Base-by-base conservation (phyloP, 2,797 vertebrate genomes). In the Cuculus canorus region DNA sequence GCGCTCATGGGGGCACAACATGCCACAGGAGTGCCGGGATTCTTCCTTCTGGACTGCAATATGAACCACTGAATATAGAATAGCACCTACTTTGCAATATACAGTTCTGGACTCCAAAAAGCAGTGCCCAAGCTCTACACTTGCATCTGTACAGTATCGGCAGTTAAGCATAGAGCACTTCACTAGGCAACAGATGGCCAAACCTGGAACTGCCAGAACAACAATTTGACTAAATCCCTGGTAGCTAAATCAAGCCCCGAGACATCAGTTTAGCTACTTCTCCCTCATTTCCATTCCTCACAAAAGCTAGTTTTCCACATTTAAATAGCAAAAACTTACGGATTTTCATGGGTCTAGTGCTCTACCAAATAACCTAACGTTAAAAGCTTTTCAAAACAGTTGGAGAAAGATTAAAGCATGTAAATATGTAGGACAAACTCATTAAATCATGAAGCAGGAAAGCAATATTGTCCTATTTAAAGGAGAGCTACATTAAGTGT, bases 401-500 rank as follows among this genome's bases (percentile, higher is more conserved):
- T 60, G 47, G 17, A 65, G 47, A 72, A 79, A 63, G 53, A 77
- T 33, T 45, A 86, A 79, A 76, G 18, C 24, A 5, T 9, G 16
- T 54, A 68, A 84, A 90, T 33, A 75, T 2, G 17, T 47, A 69
- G 28, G n/a, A 23, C 16, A 71, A 75, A 21, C 50, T 65, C 69
- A 78, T 9, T 66, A 70, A 65, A 72, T 48, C 4, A 2, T 45
- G 63, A 64, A 60, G 57, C 33, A 84, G 39, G 8, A 68, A 84
- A 88, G 48, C 59, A 86, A 10, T 45, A 79, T 3, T 45, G 39
- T 86, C 77, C 81, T 91, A 75, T 85, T 95, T 94, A 86, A 83
- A 86, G 73, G 7, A 78, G 69, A 92, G 60, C 48, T 90, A 78
- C 93, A 93, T 81, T 86, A 91, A 93, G 66, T 45, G 73, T 63